A percentile compares a stretch with the other conserved stretches of the same genome.
Conservation (phyloP, 2,888 invertebrate species). For the Hermaeophaga mercurialis region DNA sequence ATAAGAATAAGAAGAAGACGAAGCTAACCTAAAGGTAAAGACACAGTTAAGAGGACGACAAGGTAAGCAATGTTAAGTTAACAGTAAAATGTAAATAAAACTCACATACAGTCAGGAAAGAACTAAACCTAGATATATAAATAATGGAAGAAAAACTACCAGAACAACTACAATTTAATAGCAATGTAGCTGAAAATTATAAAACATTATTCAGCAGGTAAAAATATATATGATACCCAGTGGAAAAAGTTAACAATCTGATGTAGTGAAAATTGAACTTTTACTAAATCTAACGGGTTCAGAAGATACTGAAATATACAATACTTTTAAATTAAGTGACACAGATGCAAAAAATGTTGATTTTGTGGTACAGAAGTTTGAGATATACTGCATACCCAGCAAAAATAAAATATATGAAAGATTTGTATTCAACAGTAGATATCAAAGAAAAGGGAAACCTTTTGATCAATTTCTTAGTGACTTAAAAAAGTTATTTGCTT, state of each 20-base stretch:
- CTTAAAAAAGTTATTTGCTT: constrained; percentile 2
- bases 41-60: too few species aligned
- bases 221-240: constrained; percentile 13
- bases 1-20: too few species aligned
- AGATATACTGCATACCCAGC: neutral
- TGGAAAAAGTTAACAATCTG: neutral
- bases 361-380: neutral
- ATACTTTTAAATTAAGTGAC: constrained; percentile 4
- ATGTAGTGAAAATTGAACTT: neutral
- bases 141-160: neutral
- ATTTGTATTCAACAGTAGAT: constrained; percentile 1
- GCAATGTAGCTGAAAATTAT: neutral
- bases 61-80: too few species aligned
- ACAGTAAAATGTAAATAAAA: too few species aligned
- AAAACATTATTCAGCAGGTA: neutral
- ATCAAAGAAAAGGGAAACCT: neutral
- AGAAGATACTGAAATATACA: constrained; percentile 6
- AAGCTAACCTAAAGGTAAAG: too few species aligned
- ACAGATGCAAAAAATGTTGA: neutral
- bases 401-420: constrained; percentile 7
- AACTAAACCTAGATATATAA: too few species aligned
- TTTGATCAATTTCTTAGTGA: neutral
- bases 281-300: neutral
- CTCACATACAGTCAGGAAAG: too few species aligned
- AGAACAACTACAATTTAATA: too few species aligned